Percentiles rank a stretch among this genome's conserved stretches.
These are phyloP conservation scores for Syrista parreyssii DNA, from an alignment of 2,888 invertebrate genomes.

Conservation along the genomic window DNA sequence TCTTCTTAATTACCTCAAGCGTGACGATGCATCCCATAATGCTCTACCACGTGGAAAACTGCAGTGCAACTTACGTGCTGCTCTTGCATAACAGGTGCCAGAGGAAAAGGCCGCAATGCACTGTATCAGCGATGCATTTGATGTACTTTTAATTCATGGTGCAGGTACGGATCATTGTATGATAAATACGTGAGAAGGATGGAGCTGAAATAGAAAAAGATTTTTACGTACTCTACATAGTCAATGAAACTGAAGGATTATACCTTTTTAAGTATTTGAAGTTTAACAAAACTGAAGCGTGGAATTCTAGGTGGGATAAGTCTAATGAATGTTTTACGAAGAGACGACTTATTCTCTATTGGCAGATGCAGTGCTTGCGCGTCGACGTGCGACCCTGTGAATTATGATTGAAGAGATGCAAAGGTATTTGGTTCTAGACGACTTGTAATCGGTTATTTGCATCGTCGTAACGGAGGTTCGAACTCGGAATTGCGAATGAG, in stretches of 20 bases:
- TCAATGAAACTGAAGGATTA: not conserved
- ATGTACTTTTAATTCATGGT: not conserved
- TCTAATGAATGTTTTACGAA: not conserved
- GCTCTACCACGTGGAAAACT: not conserved
- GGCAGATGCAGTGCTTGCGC: not conserved
- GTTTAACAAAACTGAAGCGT: not conserved
- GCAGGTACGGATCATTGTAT: not conserved
- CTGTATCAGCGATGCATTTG: not conserved
- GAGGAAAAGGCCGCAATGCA: not conserved
- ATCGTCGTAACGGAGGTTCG: slow-evolving; percentile 37
- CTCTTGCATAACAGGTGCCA: not conserved
- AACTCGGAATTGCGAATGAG: slow-evolving; percentile 14
- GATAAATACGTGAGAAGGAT: not conserved
- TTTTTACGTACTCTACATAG: not conserved
- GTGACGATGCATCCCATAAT: no score
- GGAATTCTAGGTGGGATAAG: not conserved
- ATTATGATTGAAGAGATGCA: slow-evolving; percentile 24
- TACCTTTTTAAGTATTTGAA: not conserved
- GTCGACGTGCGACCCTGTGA: not conserved
- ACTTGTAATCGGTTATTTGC: slow-evolving; percentile 22
- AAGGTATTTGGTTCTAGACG: slow-evolving; percentile 31
- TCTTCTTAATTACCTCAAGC: not conserved
- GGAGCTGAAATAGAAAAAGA: not conserved
- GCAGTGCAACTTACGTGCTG: not conserved
- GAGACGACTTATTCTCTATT: not conserved